These are phyloP conservation scores for Microplitis manilae DNA, from an alignment of 2,888 invertebrate genomes.

Conservation along the genomic window DNA sequence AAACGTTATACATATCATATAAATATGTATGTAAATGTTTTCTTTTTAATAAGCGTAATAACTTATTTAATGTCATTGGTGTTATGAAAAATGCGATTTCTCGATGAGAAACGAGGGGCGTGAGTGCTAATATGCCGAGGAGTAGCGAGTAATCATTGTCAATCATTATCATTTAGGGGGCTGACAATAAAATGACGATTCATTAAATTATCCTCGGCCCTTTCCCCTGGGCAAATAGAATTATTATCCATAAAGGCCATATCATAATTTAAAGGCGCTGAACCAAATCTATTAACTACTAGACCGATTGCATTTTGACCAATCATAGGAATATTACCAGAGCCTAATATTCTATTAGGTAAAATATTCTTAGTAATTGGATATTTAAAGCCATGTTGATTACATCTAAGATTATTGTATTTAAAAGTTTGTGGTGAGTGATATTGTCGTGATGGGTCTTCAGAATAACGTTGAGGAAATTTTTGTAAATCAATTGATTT, in stretches of 20 bases:
- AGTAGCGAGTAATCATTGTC: conserved; percentile 43
- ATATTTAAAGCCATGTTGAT: conserved; percentile 61
- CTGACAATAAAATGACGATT: conserved; percentile 62
- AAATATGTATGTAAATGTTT: not conserved
- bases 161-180: conserved; percentile 64
- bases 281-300: conserved; percentile 67
- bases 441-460: conserved; percentile 60
- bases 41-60: not conserved
- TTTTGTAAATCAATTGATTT: conserved; percentile 62
- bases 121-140: conserved; percentile 15
- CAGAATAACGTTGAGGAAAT: conserved; percentile 65
- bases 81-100: conserved; percentile 8
- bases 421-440: conserved; percentile 60
- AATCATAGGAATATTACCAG: conserved; percentile 65
- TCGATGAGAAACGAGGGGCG: conserved; percentile 9
- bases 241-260: conserved; percentile 59
- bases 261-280: conserved; percentile 57
- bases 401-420: conserved; percentile 64
- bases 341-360: conserved; percentile 62
- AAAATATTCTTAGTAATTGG: conserved; percentile 62
- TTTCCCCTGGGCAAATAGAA: conserved; percentile 59
- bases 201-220: conserved; percentile 60
- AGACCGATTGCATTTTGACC: conserved; percentile 67
- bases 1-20: not conserved
- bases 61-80: not conserved